Evolutionary conservation across 2,797 vertebrate species (phyloP), one percentile per base, ranked within the genome.

Genomic region (Coregonus sp.): DNA sequence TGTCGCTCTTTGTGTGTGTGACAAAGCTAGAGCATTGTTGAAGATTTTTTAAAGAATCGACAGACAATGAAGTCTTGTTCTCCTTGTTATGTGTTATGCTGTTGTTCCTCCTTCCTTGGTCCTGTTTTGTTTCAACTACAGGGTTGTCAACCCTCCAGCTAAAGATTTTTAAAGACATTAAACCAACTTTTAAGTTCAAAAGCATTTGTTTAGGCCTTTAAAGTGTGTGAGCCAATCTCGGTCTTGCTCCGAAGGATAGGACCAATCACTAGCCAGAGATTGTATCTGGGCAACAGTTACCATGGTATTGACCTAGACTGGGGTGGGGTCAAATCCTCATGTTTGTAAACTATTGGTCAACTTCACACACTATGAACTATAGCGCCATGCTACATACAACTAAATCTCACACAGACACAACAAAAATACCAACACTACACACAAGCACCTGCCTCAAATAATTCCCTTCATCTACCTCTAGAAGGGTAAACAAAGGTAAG

Each of bases 11-110:
- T 65, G 52, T 63, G 66, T 78, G 66, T 59, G 72, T 67, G 54
- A 59, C 52, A 37, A 52, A 5, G 11, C n/a, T 31, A 14, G 29
- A n/a, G 35, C 68, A 71, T 75, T 76, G 70, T 80, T 72, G 76
- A 56, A 83, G 63, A 79, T 25, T 29, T 63, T 35, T 29, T 18
- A 79, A 78, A 74, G 51, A 72, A 56, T 4, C 4, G 15, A n/a
- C 20, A 16, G n/a, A 80, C 74, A 80, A 73, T 20, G 52, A 51
- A 15, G 68, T 66, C 40, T 75, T 79, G 74, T 79, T 75, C 59
- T 75, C n/a, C 9, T 51, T 25, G n/a, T 20, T 52, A 72, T 14
- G 47, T 40, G 20, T 54, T 20, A 33, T 59, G 50, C 56, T 63
- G 40, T 61, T 76, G 51, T 69, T 56, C n/a, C 15, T 51, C 12